Percentiles rank a stretch among this genome's conserved stretches.
phyloP scores from a whole-genome alignment of 2,888 invertebrate genomes.

The Baccha elongata region DNA sequence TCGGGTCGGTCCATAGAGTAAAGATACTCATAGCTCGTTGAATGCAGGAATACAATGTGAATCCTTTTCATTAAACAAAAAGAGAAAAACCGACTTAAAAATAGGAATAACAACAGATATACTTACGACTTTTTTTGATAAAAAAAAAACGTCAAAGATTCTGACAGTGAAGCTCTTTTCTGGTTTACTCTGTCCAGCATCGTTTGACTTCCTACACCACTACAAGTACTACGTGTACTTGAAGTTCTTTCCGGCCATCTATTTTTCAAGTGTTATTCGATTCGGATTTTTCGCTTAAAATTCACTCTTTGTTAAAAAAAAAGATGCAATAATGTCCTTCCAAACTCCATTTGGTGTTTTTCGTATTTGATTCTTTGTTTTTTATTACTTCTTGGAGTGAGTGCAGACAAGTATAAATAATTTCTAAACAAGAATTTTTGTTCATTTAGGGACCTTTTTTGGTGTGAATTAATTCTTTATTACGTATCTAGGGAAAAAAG shows the following conservation, averaged over 20 bases:
- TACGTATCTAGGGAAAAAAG: no score
- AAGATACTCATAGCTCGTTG: constrained; percentile 19
- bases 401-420: constrained; percentile 29
- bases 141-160: constrained; percentile 44
- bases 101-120: constrained; percentile 4
- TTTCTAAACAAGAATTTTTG: constrained; percentile 26
- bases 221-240: constrained; percentile 48
- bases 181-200: constrained; percentile 23
- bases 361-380: neutral
- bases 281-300: constrained; percentile 24
- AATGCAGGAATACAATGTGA: constrained; percentile 43
- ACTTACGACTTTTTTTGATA: neutral
- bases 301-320: neutral
- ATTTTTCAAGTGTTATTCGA: constrained; percentile 30
- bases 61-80: constrained; percentile 36
- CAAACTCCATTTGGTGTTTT: constrained; percentile 19
- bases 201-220: constrained; percentile 31
- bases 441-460: no score
- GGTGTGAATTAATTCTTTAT: no score
- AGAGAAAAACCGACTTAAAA: constrained; percentile 1
- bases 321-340: constrained; percentile 34
- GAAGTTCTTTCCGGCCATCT: constrained; percentile 17
- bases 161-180: constrained; percentile 36
- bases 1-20: constrained; percentile 52
- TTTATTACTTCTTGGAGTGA: neutral